Evolutionary conservation across 2,888 invertebrate genomes (phyloP), one percentile per base, ranked within the genome.

Genomic region (Meandrusa payeni): DNA sequence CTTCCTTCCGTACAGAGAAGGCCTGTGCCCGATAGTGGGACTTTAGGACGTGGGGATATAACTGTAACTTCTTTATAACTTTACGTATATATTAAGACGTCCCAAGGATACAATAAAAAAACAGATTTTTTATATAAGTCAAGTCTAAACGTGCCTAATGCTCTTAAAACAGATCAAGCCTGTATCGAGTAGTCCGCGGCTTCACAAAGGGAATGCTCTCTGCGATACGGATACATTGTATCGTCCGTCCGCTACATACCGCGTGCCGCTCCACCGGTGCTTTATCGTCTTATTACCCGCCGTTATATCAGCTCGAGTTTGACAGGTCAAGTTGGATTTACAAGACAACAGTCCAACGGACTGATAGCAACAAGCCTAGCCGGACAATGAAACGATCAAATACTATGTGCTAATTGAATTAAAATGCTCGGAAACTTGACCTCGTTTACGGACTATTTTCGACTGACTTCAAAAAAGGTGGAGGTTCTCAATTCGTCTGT

Each of bases 61-160:
- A n/a, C n/a, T n/a, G n/a, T n/a, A n/a, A n/a, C n/a, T n/a, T n/a
- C n/a, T n/a, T n/a, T n/a, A n/a, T n/a, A n/a, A n/a, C n/a, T n/a
- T n/a, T n/a, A n/a, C n/a, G n/a, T n/a, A n/a, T n/a, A n/a, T n/a
- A n/a, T n/a, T n/a, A n/a, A n/a, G n/a, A n/a, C n/a, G n/a, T n/a
- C n/a, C n/a, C n/a, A n/a, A n/a, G n/a, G n/a, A n/a, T n/a, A n/a
- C n/a, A n/a, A n/a, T n/a, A n/a, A n/a, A n/a, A n/a, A n/a, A n/a
- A n/a, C n/a, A n/a, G n/a, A n/a, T n/a, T n/a, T n/a, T n/a, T n/a
- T n/a, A 15, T 15, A 15, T 3, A 13, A n/a, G 58, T 48, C 62
- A 43, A 39, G 49, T 65, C 68, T 65, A 55, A 38, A 29, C 47
- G 11, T 12, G 40, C 49, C 4, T 17, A 20, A 45, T 44, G 54